Percentiles rank a stretch among this genome's conserved stretches.
Conservation (phyloP, 2,797 vertebrate species). For the Falco concolor region DNA sequence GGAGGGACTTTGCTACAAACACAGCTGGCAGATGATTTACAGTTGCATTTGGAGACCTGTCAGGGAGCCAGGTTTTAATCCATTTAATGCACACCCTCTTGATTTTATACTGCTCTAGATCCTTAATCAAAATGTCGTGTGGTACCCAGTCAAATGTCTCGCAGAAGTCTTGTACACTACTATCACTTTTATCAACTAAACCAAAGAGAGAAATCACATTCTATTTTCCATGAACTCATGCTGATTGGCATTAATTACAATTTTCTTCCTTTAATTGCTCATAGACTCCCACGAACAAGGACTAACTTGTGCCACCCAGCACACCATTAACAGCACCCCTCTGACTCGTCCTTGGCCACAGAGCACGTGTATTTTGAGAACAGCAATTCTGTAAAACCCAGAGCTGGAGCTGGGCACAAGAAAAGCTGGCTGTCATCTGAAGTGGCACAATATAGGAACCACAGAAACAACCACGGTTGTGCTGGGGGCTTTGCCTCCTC, state of each 20-base stretch:
- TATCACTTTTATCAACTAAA: conserved; percentile 43
- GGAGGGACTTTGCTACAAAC: conserved; percentile 40
- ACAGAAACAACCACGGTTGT: not conserved
- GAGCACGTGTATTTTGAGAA: not conserved
- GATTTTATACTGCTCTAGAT: conserved; percentile 55
- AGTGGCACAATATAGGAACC: not conserved
- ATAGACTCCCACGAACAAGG: not conserved
- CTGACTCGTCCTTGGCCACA: not conserved
- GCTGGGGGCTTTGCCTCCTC: not conserved
- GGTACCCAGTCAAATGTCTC: conserved; percentile 32
- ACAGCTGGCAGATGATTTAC: conserved; percentile 60
- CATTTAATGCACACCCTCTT: conserved; percentile 48
- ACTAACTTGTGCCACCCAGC: not conserved
- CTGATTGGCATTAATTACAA: conserved; percentile 40
- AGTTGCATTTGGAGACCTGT: conserved; percentile 60
- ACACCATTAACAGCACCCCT: not conserved
- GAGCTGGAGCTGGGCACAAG: not conserved
- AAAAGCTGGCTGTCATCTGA: not conserved
- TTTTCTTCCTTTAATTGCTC: conserved; percentile 28
- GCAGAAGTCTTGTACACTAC: not conserved
- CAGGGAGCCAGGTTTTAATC: conserved; percentile 63
- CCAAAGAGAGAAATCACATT: conserved; percentile 34
- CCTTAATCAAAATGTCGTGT: conserved; percentile 56
- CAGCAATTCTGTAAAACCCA: not conserved
- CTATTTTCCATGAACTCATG: conserved; percentile 38